Base-by-base conservation (phyloP, 2,113 vertebrate genomes). In the Alectura lathami region DNA sequence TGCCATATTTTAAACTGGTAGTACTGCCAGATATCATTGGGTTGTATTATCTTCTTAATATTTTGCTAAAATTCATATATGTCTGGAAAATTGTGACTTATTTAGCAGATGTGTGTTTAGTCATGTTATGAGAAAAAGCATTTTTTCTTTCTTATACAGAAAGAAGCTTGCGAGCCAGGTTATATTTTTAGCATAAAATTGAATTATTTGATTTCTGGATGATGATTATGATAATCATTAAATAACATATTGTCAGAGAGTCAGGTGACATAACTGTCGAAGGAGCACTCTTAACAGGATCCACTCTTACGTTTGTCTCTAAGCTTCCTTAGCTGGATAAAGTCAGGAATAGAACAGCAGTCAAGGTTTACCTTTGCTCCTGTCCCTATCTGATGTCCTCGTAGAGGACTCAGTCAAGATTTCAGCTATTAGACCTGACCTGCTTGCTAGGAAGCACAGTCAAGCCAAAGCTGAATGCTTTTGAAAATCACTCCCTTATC, bases 401-500 rank as follows among this genome's bases (percentile, higher is more conserved):
- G 9, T 63, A 51, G 29, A 74, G 18, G 14, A 48, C 17, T 83
- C 13, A 77, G 0, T 47, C 2, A 29, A 82, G 27, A 69, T 0
- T 45, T 32, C 78, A 40, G 17, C 34, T 83, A 23, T 86, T 45
- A 81, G 59, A 63, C 4, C 38, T 63, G 10, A 6, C 9, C 54
- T 12, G 11, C 18, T 57, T 57, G 68, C 77, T 80, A 83, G 67
- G 84, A 91, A 87, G 42, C 50, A 48, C 36, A 82, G 47, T 63
- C 43, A 70, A 42, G 63, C 75, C 91, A 89, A 67, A 66, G 63
- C 77, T 67, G 59, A 95, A 50, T 80, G 54, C 67, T 91, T 89
- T 88, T 68, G 72, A 92, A 91, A 95, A 83, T 83, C 64, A 72
- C 11, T 91, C 89, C 85, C 89, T 72, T 77, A 91, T 83, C 80